These are phyloP conservation scores for Tyto alba DNA, from an alignment of 2,113 vertebrate species.

Conservation along the genomic window DNA sequence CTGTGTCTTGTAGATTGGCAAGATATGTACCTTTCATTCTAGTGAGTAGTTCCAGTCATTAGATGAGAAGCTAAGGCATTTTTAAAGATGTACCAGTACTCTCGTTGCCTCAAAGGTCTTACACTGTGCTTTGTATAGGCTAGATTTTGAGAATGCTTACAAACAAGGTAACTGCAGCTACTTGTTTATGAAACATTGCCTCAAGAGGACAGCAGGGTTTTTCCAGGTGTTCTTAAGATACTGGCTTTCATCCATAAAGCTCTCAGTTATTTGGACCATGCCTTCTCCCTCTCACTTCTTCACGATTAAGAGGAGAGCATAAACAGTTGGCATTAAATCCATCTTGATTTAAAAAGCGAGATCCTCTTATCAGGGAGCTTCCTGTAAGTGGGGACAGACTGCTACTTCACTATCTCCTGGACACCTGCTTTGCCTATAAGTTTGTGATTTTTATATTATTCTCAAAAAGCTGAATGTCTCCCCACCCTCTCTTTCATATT, in stretches of 20 bases:
- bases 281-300: background rate
- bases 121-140: background rate
- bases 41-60: background rate
- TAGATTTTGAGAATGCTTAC: background rate
- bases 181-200: background rate
- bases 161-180: background rate
- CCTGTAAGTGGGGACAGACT: background rate
- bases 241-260: background rate
- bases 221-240: background rate
- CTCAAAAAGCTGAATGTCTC: background rate
- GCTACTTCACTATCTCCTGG: background rate
- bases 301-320: background rate
- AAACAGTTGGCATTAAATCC: background rate
- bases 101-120: background rate
- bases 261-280: background rate
- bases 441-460: background rate
- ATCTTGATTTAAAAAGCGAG: background rate
- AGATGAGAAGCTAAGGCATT: background rate
- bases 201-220: background rate
- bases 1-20: background rate
- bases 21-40: background rate
- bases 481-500: background rate
- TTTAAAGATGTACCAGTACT: background rate
- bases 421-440: background rate
- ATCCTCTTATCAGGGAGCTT: background rate